phyloP scores from a whole-genome alignment of 23 tunicate genomes.

The Ascidia mentula region DNA sequence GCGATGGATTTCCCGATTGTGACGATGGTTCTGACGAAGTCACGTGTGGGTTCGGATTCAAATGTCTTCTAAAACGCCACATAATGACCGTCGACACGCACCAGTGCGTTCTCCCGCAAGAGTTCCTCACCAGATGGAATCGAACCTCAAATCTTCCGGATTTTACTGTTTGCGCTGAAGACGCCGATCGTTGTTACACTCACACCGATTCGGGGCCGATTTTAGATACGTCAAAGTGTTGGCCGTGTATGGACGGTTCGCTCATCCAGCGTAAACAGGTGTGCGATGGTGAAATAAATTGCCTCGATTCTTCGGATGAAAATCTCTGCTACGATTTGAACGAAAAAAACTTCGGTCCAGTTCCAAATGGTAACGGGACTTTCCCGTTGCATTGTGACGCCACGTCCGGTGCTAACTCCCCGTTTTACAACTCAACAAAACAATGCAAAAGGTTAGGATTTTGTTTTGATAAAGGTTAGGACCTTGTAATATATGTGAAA shows the following conservation, averaged over 20 bases:
- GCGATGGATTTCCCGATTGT: constrained; percentile 28
- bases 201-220: background rate
- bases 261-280: constrained; percentile 48
- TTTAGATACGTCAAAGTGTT: constrained; percentile 37
- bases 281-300: constrained; percentile 46
- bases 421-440: too few species aligned
- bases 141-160: background rate
- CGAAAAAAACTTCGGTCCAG: too few species aligned
- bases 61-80: constrained; percentile 1
- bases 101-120: constrained; percentile 15
- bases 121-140: constrained; percentile 10
- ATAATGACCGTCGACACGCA: background rate
- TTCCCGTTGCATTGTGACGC: too few species aligned
- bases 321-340: constrained; percentile 41
- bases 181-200: constrained; percentile 20
- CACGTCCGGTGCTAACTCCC: too few species aligned
- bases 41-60: constrained; percentile 26
- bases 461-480: too few species aligned
- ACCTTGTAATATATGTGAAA: too few species aligned
- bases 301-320: constrained; percentile 62
- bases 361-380: too few species aligned
- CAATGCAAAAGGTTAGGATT: too few species aligned
- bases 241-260: constrained; percentile 56
- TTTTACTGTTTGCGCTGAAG: constrained; percentile 9
- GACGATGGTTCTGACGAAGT: constrained; percentile 32